Conservation (phyloP, 2,888 invertebrate species). For the Hofmannophila pseudospretella region DNA sequence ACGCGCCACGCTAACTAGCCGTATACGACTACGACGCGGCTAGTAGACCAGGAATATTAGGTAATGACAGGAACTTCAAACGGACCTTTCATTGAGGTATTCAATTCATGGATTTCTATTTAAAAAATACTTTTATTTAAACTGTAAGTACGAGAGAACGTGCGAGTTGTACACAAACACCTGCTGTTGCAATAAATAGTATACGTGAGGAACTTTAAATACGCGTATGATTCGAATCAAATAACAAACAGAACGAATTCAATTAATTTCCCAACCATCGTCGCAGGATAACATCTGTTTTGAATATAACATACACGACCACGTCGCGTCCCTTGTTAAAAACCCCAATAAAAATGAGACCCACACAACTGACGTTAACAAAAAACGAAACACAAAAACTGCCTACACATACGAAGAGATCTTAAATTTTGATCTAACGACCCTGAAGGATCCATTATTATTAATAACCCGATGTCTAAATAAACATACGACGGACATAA, state of each 20-base stretch:
- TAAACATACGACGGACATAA: conserved; percentile 62
- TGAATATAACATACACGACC: conserved; percentile 69
- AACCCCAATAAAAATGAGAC: conserved; percentile 61
- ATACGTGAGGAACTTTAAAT: conserved; percentile 47
- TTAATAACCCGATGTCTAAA: conserved; percentile 74
- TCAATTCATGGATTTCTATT: not conserved
- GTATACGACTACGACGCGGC: conserved; percentile 24
- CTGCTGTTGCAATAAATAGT: conserved; percentile 2
- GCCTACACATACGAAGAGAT: conserved; percentile 54
- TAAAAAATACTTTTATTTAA: not conserved
- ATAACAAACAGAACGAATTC: conserved; percentile 64
- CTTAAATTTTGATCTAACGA: conserved; percentile 71
- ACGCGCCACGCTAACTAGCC: conserved; percentile 36
- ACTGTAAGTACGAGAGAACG: not conserved
- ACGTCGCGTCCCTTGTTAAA: conserved; percentile 54
- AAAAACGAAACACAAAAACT: conserved; percentile 58
- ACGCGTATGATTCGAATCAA: conserved; percentile 58
- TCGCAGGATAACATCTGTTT: conserved; percentile 69
- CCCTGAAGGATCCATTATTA: conserved; percentile 69
- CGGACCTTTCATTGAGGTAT: not conserved
- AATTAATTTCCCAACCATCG: conserved; percentile 67
- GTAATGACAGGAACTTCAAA: conserved; percentile 8
- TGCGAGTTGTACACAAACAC: conserved; percentile 1
- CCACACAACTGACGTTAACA: conserved; percentile 48
- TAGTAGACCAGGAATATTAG: conserved; percentile 15